A percentile compares a stretch with the other conserved stretches of the same genome.
Evolutionary conservation across 2,888 invertebrate genomes (phyloP).

Genomic region (Penaeus monodon): DNA sequence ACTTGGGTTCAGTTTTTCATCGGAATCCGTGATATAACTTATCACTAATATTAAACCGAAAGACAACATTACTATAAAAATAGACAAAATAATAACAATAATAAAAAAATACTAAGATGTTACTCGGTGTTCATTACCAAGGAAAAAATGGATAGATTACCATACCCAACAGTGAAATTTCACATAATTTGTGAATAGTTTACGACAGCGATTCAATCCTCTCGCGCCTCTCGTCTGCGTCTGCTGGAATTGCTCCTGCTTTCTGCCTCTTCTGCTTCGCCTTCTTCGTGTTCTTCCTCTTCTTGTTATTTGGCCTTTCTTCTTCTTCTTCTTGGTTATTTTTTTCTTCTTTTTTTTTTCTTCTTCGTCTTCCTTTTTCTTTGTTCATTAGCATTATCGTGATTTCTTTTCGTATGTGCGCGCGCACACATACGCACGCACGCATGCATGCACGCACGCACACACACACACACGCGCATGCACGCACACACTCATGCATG

Average conservation of each 20-base stretch:
- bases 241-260: background rate
- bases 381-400: background rate
- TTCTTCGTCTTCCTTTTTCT: background rate
- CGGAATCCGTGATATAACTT: too few relatives aligned
- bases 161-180: too few relatives aligned
- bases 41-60: too few relatives aligned
- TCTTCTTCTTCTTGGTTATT: background rate
- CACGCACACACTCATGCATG: too few relatives aligned
- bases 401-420: background rate
- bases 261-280: background rate
- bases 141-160: too few relatives aligned
- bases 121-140: too few relatives aligned
- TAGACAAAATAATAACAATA: too few relatives aligned
- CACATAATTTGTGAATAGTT: too few relatives aligned
- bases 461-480: background rate
- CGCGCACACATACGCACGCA: background rate
- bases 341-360: background rate
- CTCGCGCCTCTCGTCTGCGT: background rate
- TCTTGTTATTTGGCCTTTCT: background rate
- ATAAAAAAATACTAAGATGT: too few relatives aligned
- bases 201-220: background rate
- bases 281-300: background rate
- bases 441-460: constrained; percentile 6
- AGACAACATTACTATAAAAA: too few relatives aligned
- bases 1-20: too few relatives aligned